Evolutionary conservation across 2,797 vertebrate species (phyloP).

Genomic region (Etheostoma nigrum): DNA sequence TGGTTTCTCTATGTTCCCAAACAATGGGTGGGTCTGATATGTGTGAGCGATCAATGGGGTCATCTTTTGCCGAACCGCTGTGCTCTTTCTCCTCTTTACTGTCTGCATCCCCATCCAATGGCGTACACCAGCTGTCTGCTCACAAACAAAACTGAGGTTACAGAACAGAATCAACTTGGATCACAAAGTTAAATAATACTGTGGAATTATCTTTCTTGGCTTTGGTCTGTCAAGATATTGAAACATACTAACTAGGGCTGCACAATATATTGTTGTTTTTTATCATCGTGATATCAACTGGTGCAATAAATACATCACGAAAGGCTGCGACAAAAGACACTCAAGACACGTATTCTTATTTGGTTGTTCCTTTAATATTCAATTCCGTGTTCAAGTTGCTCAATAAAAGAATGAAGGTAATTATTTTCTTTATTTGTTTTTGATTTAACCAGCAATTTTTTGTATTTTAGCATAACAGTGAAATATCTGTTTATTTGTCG

Average conservation of each 20-base stretch:
- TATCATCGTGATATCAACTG: too few species aligned
- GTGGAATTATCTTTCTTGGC: background rate
- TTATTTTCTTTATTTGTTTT: too few species aligned
- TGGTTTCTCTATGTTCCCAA: background rate
- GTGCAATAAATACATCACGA: too few species aligned
- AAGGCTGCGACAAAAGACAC: too few species aligned
- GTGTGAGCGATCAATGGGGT: background rate
- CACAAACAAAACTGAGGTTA: background rate
- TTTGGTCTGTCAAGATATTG: background rate
- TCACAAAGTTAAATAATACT: background rate
- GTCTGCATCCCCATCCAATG: background rate
- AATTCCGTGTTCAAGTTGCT: too few species aligned
- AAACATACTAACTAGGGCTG: background rate
- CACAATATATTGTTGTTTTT: too few species aligned
- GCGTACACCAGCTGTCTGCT: conserved; percentile 3
- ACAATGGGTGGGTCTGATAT: rapidly evolving
- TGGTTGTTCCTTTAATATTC: too few species aligned
- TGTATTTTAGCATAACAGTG: too few species aligned
- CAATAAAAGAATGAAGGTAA: too few species aligned
- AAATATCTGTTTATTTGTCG: too few species aligned
- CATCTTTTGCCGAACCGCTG: rapidly evolving
- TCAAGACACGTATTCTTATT: too few species aligned
- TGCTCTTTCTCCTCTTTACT: background rate
- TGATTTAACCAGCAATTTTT: too few species aligned
- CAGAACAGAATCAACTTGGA: background rate